Percentiles rank a stretch among this genome's conserved stretches.
These are phyloP conservation scores for Cettia cetti DNA, from an alignment of 2,113 vertebrate genomes.

Conservation along the genomic window DNA sequence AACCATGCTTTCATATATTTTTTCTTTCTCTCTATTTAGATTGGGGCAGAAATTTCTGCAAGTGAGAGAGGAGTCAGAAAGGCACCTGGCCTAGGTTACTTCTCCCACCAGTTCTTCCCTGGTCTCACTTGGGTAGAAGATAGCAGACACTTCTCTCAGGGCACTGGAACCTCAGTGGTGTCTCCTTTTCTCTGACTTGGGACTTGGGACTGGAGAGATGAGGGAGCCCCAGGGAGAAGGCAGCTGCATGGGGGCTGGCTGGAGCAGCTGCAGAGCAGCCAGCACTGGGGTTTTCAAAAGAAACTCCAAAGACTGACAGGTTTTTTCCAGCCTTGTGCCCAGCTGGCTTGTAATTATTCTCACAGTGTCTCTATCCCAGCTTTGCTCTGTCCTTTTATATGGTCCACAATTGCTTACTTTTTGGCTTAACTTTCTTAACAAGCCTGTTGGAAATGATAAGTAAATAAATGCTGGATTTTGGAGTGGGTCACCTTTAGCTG, in stretches of 20 bases:
- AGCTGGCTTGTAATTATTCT: neutral
- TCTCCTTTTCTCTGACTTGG: fast-evolving
- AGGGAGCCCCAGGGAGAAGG: neutral
- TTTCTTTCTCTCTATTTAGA: neutral
- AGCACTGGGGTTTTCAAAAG: neutral
- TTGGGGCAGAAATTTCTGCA: neutral
- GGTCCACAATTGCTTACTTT: neutral
- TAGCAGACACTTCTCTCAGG: neutral
- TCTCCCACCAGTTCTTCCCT: neutral
- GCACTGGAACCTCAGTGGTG: fast-evolving
- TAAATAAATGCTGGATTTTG: neutral
- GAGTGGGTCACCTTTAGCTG: neutral
- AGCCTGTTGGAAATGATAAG: neutral
- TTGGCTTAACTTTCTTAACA: neutral
- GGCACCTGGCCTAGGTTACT: neutral
- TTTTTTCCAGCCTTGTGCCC: neutral
- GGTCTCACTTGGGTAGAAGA: neutral
- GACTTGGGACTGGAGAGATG: fast-evolving
- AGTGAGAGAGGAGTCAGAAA: neutral
- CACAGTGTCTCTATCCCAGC: fast-evolving
- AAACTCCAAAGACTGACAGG: neutral
- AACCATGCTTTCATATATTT: neutral
- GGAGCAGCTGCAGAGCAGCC: neutral
- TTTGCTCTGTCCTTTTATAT: neutral
- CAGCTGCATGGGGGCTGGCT: neutral